These are phyloP conservation scores for Latrodectus hesperus DNA, from an alignment of 2,888 invertebrate genomes.

Conservation along the genomic window DNA sequence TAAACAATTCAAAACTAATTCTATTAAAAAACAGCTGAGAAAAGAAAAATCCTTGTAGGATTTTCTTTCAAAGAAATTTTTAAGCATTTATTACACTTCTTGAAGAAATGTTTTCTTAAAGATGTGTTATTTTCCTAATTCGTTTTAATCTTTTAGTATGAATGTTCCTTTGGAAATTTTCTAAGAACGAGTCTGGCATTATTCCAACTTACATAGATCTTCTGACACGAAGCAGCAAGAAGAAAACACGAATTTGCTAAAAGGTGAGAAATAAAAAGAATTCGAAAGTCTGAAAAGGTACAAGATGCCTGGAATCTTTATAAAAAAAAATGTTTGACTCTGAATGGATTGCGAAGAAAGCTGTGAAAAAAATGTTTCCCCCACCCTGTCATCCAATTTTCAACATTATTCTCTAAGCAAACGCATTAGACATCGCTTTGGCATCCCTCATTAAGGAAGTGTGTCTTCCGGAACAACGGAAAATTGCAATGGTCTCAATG, in stretches of 20 bases:
- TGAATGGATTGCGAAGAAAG: constrained; percentile 21
- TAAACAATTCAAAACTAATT: too few relatives aligned
- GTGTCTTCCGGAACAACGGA: constrained; percentile 36
- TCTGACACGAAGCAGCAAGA: neutral
- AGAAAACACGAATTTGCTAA: neutral
- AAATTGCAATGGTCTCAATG: constrained; percentile 33
- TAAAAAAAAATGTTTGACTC: constrained; percentile 27
- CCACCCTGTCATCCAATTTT: constrained; percentile 21
- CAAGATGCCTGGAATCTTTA: constrained; percentile 15
- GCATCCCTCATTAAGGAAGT: constrained; percentile 50
- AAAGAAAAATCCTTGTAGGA: too few relatives aligned
- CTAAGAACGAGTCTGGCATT: neutral
- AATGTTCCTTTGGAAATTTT: too few relatives aligned
- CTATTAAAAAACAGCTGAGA: too few relatives aligned
- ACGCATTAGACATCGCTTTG: constrained; percentile 58
- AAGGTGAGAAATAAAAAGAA: neutral
- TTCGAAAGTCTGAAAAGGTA: constrained; percentile 37
- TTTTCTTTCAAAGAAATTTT: too few relatives aligned
- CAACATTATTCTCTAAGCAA: constrained; percentile 55
- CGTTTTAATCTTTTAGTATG: too few relatives aligned
- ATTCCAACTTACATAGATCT: neutral
- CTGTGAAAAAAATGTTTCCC: constrained; percentile 1
- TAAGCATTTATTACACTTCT: too few relatives aligned
- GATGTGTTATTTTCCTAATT: too few relatives aligned
- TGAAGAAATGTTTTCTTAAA: too few relatives aligned